Evolutionary conservation across 2,888 invertebrate genomes (phyloP), one percentile per base, ranked within the genome.

Genomic region (Suillia variegata): DNA sequence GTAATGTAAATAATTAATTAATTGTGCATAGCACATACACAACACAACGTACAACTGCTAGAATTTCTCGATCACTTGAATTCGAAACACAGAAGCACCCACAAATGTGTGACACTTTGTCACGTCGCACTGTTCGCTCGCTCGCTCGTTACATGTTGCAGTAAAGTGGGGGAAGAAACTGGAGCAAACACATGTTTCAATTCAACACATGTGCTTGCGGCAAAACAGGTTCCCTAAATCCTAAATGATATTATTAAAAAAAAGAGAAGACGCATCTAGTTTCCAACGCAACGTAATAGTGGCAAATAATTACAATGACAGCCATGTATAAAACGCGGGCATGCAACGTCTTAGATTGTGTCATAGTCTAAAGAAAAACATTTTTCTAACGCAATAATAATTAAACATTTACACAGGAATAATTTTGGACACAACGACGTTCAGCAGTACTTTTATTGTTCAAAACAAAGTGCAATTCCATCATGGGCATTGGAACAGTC

Each of bases 41-140:
- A n/a, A n/a, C n/a, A n/a, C n/a, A n/a, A n/a, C n/a, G n/a, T n/a
- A n/a, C n/a, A n/a, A n/a, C n/a, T n/a, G n/a, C n/a, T n/a, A n/a
- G n/a, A n/a, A n/a, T n/a, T n/a, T n/a, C n/a, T n/a, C 31, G 51
- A 57, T 51, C 57, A 57, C 51, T 56, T 42, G 31, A 42, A 45
- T 6, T 13, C 26, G 18, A 6, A 8, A 20, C 17, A 17, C 38
- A 42, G 15, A 42, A 42, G n/a, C n/a, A n/a, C 42, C 24, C 15
- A 31, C 15, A 24, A 15, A 31, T 31, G 51, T 33, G 33, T 13
- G 54, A 42, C 54, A 33, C 49, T 56, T 48, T 34, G 10, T n/a
- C 17, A 12, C 31, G 10, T 26, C 17, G 18, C 47, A 24, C 38
- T 17, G 52, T n/a, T 5, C 38, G n/a, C n/a, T 38, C 38, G 6